Base-by-base conservation (phyloP, 2,888 invertebrate genomes). In the Mimumesa dahlbomi region DNA sequence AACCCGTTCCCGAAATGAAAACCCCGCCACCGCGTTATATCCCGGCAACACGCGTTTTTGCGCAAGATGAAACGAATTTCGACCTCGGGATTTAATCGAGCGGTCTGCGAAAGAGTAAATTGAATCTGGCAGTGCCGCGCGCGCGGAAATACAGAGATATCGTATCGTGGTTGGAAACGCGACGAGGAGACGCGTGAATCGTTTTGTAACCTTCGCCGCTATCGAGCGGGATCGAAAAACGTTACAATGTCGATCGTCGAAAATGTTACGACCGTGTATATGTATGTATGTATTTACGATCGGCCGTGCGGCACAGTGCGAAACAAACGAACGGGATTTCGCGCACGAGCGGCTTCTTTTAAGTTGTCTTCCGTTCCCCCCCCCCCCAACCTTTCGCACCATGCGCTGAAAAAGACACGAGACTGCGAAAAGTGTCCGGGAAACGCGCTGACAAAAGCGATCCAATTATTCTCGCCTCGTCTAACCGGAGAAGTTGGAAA, bases 131-230 rank as follows among this genome's bases (percentile, higher is more conserved):
- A 9, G n/a, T 16, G 18, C 16, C 13, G 18, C 22, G 19, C 13
- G 34, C 14, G 19, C 43, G 42, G 52, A 56, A 40, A 40, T 48
- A 16, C 25, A n/a, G n/a, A 63, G 63, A 63, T 61, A 61, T 25
- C 36, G 52, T 52, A 52, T 52, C 59, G 52, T 49, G 18, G 25
- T 42, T 43, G 14, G 48, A 57, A 58, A 50, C 31, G 31, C 21
- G n/a, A 29, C 25, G 46, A 9, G 13, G 31, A 6, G 21, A 31
- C 59, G 19, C 53, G 49, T 49, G n/a, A 62, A 61, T 42, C 34
- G 18, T 34, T 7, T 50, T 38, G n/a, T n/a, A 69, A 48, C 48
- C 48, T 58, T 54, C 29, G 38, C 13, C 46, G 45, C 36, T 52
- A 57, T 38, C 36, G 36, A 19, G 36, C 48, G 50, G 36, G 25